phyloP scores from a whole-genome alignment of 2,113 vertebrate genomes.

The Nicator chloris region DNA sequence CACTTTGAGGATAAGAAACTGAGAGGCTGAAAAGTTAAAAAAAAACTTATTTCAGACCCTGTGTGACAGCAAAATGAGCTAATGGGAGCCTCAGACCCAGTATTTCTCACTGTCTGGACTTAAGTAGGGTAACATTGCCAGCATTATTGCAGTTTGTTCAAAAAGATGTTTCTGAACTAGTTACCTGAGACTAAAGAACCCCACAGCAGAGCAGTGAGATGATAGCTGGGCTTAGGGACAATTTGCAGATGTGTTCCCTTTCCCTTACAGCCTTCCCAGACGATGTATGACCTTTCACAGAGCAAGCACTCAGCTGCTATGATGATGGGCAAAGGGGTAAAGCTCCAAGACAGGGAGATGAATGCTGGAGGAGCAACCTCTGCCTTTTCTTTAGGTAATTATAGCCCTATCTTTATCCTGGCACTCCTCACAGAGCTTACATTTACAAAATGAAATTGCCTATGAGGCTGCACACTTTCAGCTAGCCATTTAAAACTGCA shows the following conservation, averaged over 20 bases:
- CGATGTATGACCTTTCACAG: neutral
- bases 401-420: constrained; percentile 21
- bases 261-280: neutral
- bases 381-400: constrained; percentile 23
- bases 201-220: neutral
- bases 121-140: accelerated
- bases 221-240: neutral
- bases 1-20: neutral
- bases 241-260: neutral
- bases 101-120: neutral
- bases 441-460: constrained; percentile 39
- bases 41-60: neutral
- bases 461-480: neutral
- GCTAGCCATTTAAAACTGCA: neutral
- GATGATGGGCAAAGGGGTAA: neutral
- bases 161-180: neutral
- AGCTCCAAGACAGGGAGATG: neutral
- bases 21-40: neutral
- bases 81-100: neutral
- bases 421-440: neutral
- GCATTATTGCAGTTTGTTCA: neutral
- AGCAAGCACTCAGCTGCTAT: neutral
- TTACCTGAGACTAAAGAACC: neutral
- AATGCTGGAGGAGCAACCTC: neutral
- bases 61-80: neutral